Conservation (phyloP, 2,888 invertebrate genomes). For the Heliconius hortense region DNA sequence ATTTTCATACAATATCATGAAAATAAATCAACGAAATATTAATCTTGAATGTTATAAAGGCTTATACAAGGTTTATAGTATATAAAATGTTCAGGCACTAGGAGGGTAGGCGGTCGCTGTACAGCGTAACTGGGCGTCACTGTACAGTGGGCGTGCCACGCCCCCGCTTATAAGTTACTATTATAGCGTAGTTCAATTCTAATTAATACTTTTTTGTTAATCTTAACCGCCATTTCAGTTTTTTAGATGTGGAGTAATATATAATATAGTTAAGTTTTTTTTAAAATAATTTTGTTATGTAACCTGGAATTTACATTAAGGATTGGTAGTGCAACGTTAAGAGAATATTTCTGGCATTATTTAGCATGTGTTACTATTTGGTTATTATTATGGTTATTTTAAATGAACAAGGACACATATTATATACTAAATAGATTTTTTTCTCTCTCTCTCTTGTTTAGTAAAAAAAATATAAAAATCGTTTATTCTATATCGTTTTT, state of each 20-base stretch:
- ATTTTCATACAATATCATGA: constrained; percentile 3
- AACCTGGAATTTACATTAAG: not conserved
- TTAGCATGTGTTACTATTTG: not conserved
- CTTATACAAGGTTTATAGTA: constrained; percentile 12
- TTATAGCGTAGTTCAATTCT: constrained; percentile 41
- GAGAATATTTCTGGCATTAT: not conserved
- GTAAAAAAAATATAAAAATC: not conserved
- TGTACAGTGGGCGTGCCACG: constrained; percentile 66
- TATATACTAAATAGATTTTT: not conserved
- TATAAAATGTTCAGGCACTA: constrained; percentile 26
- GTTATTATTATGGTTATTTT: not conserved
- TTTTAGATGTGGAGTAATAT: not conserved
- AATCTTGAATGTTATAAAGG: constrained; percentile 11
- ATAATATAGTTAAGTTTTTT: constrained; percentile 9
- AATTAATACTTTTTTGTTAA: constrained; percentile 51
- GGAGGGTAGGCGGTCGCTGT: constrained; percentile 68
- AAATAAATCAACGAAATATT: constrained; percentile 24
- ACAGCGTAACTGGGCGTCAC: constrained; percentile 74
- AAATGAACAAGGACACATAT: not conserved
- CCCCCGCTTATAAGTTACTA: constrained; percentile 60
- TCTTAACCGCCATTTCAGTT: constrained; percentile 36
- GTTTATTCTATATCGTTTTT: not conserved
- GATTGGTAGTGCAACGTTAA: not conserved
- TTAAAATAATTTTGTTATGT: not conserved
- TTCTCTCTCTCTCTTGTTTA: not conserved